Conservation (phyloP, 2,888 invertebrate species). For the Ferdinandea cuprea region DNA sequence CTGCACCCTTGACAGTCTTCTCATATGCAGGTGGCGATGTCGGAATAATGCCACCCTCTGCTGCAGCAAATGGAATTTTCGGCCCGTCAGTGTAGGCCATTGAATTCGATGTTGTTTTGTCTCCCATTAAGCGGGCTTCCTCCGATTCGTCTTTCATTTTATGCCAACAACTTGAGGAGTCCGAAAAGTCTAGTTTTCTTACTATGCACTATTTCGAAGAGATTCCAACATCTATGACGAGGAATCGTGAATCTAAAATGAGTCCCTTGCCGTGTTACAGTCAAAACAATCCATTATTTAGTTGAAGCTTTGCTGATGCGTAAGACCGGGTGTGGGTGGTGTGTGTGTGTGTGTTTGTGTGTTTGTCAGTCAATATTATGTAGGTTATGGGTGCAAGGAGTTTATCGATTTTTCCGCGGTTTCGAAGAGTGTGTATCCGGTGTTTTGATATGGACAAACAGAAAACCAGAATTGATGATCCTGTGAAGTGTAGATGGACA, state of each 20-base stretch:
- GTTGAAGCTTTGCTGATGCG: slow-evolving; percentile 58
- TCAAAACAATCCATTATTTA: slow-evolving; percentile 30
- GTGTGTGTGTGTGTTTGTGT: not conserved
- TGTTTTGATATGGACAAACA: slow-evolving; percentile 13
- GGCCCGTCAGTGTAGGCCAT: slow-evolving; percentile 64
- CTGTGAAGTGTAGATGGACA: not conserved
- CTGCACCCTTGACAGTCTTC: slow-evolving; percentile 11
- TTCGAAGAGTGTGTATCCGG: slow-evolving; percentile 7
- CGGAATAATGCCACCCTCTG: not conserved
- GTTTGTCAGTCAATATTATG: not conserved
- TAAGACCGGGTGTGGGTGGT: slow-evolving; percentile 4
- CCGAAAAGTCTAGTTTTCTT: no score
- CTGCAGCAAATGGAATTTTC: not conserved
- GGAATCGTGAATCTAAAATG: slow-evolving; percentile 18
- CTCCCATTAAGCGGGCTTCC: slow-evolving; percentile 83
- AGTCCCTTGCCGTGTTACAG: not conserved
- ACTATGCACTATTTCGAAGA: not conserved
- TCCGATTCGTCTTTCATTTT: slow-evolving; percentile 81
- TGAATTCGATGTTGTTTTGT: slow-evolving; percentile 31
- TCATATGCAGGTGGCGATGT: slow-evolving; percentile 28
- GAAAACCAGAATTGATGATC: not conserved
- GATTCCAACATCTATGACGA: slow-evolving; percentile 20
- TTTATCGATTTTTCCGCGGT: slow-evolving; percentile 52
- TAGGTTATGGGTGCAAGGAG: slow-evolving; percentile 52
- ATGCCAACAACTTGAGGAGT: not conserved